Conservation (phyloP, 2,113 vertebrate genomes). For the Peucedramus taeniatus region DNA sequence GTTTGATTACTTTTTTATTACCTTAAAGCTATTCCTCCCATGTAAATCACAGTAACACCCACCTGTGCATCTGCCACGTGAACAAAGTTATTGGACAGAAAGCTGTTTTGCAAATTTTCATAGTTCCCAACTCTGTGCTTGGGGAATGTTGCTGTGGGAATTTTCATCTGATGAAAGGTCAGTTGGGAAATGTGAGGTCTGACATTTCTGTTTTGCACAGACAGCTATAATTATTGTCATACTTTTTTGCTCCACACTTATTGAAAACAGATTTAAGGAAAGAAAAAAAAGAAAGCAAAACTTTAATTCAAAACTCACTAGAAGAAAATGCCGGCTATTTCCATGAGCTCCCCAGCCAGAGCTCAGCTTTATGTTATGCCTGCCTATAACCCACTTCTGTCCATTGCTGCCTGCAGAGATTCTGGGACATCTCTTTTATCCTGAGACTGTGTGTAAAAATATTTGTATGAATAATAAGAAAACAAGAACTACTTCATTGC, state of each 20-base stretch:
- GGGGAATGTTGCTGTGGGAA: conserved; percentile 43
- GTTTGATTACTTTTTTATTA: not conserved
- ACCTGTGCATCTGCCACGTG: not conserved
- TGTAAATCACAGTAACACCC: not conserved
- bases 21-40: not conserved
- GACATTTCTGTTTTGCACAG: conserved; percentile 51
- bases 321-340: conserved; percentile 20
- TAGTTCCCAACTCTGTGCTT: not conserved
- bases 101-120: conserved; percentile 31
- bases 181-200: conserved; percentile 35
- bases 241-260: conserved; percentile 39
- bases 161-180: conserved; percentile 30
- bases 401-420: not conserved
- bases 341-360: not conserved
- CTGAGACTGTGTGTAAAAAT: not conserved
- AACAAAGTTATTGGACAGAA: not conserved
- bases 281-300: conserved; percentile 20
- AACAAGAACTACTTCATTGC: not conserved
- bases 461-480: not conserved
- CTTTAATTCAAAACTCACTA: conserved; percentile 30
- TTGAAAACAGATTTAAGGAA: conserved; percentile 46
- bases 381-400: not conserved
- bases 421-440: not conserved
- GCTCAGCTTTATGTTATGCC: not conserved
- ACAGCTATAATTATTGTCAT: conserved; percentile 61